Evolutionary conservation across 2,797 vertebrate species (phyloP), one percentile per base, ranked within the genome.

Genomic region (Pseudochaenichthys georgianus): DNA sequence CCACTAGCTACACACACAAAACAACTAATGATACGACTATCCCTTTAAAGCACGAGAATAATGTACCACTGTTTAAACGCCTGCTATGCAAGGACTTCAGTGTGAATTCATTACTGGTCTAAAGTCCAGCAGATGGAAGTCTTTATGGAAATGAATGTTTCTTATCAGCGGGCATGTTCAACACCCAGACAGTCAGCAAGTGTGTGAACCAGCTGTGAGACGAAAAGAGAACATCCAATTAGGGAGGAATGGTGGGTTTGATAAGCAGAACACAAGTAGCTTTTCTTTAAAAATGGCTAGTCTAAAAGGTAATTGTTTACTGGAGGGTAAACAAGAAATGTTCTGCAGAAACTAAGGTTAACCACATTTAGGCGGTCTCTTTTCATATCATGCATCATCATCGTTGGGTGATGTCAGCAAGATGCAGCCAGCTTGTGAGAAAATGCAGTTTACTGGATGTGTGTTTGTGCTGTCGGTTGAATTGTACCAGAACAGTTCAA

Each of bases 131-230:
- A 62, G 21, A 46, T 3, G 10, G 38, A 75, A n/a, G 0, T 73
- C 43, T 42, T 10, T 42, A 85, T 87, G 83, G 21, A 75, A 82
- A 85, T 63, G 13, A 58, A 2, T 5, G 13, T 63, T 28, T 73
- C 47, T 64, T 84, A 88, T 88, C 82, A 61, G 71, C 19, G 9
- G 2, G 31, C 53, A 34, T 45, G 19, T 72, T 51, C 10, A 69
- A 53, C 73, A 72, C n/a, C 12, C 19, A 42, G 2, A 43, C 0
- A 1, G 28, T 52, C 45, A 31, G 34, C 2, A 2, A 28, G 61
- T 46, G 62, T 38, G n/a, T 16, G 60, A 15, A 16, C 5, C 19
- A 7, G 34, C 41, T 42, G 70, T 7, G 5, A 34, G 53, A 53
- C 10, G 23, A 23, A 23, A 31, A 55, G 21, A 69, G 28, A 61